Percentiles rank a stretch among this genome's conserved stretches.
Conservation (phyloP, 1,140 invertebrate genomes). For the Macrobrachium nipponense region DNA sequence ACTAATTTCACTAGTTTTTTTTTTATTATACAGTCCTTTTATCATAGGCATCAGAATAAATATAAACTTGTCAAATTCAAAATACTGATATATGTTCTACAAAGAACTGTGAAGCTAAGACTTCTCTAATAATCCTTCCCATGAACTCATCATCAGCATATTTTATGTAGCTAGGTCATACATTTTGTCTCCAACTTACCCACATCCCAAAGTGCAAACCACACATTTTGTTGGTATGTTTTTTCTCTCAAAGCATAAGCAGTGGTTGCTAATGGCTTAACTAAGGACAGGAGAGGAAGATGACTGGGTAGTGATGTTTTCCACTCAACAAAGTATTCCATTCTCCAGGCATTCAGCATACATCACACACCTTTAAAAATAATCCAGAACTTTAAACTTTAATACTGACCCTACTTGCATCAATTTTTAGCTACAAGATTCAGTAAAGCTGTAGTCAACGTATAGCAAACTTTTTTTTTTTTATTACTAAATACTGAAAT, state of each 20-base stretch:
- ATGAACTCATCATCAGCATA: not conserved
- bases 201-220: slow-evolving; percentile 57
- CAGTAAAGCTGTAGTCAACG: too few relatives aligned
- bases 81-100: too few relatives aligned
- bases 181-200: slow-evolving; percentile 18
- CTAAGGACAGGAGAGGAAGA: slow-evolving; percentile 39
- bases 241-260: slow-evolving; percentile 48
- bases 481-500: not conserved
- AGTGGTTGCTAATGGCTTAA: slow-evolving; percentile 56
- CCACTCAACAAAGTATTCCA: slow-evolving; percentile 53
- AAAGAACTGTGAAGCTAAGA: too few relatives aligned
- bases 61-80: too few relatives aligned
- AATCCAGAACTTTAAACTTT: not conserved
- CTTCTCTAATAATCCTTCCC: too few relatives aligned
- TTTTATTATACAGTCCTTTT: too few relatives aligned
- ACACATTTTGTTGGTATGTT: slow-evolving; percentile 51
- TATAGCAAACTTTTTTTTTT: not conserved
- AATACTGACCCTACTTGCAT: too few relatives aligned
- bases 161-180: not conserved
- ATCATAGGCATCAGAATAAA: too few relatives aligned
- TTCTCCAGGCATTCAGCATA: slow-evolving; percentile 58
- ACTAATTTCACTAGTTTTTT: too few relatives aligned
- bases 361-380: slow-evolving; percentile 51
- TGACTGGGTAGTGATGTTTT: slow-evolving; percentile 52
- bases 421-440: too few relatives aligned